These are phyloP conservation scores for Bhutanitis thaidina DNA, from an alignment of 2,888 invertebrate species.

Conservation along the genomic window DNA sequence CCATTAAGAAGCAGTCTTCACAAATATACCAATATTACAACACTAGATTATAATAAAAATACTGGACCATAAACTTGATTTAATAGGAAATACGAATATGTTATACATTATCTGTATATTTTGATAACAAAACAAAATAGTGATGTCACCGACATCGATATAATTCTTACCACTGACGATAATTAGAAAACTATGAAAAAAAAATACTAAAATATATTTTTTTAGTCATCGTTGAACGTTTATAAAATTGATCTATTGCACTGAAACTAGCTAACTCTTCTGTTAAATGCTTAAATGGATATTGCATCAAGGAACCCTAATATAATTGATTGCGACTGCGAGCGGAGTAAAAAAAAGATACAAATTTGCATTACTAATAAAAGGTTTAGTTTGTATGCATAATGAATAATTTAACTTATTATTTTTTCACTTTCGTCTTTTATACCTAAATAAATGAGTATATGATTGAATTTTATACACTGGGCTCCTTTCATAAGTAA, in stretches of 20 bases:
- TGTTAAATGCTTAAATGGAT: conserved; percentile 16
- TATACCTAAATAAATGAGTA: not conserved
- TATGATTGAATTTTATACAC: too few species aligned
- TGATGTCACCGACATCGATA: conserved; percentile 6
- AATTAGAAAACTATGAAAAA: conserved; percentile 12
- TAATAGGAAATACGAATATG: conserved; percentile 63
- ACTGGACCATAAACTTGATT: conserved; percentile 74
- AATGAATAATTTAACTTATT: too few species aligned
- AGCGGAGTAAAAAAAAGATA: not conserved
- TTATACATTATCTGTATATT: conserved; percentile 24
- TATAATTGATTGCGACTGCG: not conserved
- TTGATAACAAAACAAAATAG: conserved; percentile 21
- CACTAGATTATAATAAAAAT: conserved; percentile 63
- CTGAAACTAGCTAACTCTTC: conserved; percentile 23
- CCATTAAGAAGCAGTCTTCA: conserved; percentile 74
- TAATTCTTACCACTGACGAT: not conserved
- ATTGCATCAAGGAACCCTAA: conserved; percentile 9
- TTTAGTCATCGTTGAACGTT: conserved; percentile 5
- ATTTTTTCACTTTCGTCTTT: not conserved
- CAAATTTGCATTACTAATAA: too few species aligned
- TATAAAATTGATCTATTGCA: conserved; percentile 28
- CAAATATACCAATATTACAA: conserved; percentile 51
- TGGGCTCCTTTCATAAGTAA: too few species aligned
- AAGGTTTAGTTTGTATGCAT: too few species aligned
- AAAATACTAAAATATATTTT: conserved; percentile 15